Base-by-base conservation (phyloP, 2,113 vertebrate species). In the Sylvietta virens region DNA sequence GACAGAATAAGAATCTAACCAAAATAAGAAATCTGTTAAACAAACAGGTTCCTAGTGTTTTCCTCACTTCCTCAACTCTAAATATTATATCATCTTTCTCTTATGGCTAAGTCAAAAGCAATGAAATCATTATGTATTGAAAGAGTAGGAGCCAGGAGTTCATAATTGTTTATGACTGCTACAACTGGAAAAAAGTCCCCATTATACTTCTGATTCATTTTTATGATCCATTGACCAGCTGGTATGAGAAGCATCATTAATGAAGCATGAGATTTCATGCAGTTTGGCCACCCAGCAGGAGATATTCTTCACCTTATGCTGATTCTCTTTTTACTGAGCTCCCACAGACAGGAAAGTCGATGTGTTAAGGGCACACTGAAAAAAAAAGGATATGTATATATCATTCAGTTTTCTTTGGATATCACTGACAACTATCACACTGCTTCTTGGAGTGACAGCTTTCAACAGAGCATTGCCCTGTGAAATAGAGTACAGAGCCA, bases 211-310 rank as follows among this genome's bases (percentile, higher is more conserved):
- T 77, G 92, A 93, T 97, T 97, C 95, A 96, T 98, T 98, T 98
- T 97, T 95, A 96, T 87, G 97, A 96, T 96, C 95, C 96, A 89
- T 97, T 98, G 97, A 81, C 96, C 97, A 98, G 97, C 97, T 97
- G 95, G 83, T 98, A 89, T 66, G 83, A 97, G 81, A 92, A 97
- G 96, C 96, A 96, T 92, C 94, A 94, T 95, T 98, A 98, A 98
- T 97, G 97, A 98, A 98, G 97, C 96, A 79, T 97, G 88, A 40
- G 87, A 95, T 92, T 80, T 94, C 97, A 77, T 79, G 95, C 97
- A 94, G 97, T 72, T 97, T 95, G 96, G 94, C 67, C 87, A 85
- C 96, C 33, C 96, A 98, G 97, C 79, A 86, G 73, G 95, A 95
- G 67, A 76, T 30, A 39, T 3, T 37, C 44, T 92, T 95, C 87